A percentile compares a stretch with the other conserved stretches of the same genome.
These are phyloP conservation scores for Ctenomys sociabilis DNA, from an alignment of 2,113 vertebrate species.

Conservation along the genomic window DNA sequence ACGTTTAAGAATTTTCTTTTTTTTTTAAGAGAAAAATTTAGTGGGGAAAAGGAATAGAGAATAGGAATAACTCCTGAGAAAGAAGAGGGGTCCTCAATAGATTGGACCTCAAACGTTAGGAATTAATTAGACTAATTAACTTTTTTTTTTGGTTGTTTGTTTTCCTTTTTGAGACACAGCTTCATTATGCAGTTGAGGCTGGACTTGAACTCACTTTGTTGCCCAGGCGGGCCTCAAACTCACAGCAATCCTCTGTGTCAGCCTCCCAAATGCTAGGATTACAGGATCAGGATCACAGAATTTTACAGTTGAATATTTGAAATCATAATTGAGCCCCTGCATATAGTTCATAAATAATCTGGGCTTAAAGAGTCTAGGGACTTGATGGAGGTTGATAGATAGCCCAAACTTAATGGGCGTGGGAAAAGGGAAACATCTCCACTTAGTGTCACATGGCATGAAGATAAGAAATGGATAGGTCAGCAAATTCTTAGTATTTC, in stretches of 20 bases:
- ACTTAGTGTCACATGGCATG: background rate
- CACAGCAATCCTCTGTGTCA: no score
- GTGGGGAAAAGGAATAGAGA: background rate
- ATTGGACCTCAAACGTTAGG: background rate
- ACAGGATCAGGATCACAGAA: background rate
- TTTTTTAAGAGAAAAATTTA: background rate
- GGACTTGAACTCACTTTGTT: no score
- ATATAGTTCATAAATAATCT: background rate
- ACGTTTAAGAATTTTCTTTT: background rate
- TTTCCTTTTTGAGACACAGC: no score
- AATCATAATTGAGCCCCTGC: conserved; percentile 6
- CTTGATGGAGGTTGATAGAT: background rate
- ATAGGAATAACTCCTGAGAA: background rate
- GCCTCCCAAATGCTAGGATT: no score
- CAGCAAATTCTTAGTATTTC: background rate
- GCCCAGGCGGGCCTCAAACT: no score
- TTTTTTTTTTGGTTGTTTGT: no score
- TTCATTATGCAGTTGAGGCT: no score
- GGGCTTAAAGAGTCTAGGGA: background rate
- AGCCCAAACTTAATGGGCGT: background rate
- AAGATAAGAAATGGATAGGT: background rate
- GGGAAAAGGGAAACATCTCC: background rate
- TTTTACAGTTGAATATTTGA: background rate
- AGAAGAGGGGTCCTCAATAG: background rate
- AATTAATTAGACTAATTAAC: background rate